Base-by-base conservation (phyloP, 2,113 vertebrate species). In the Ciconia stormi region DNA sequence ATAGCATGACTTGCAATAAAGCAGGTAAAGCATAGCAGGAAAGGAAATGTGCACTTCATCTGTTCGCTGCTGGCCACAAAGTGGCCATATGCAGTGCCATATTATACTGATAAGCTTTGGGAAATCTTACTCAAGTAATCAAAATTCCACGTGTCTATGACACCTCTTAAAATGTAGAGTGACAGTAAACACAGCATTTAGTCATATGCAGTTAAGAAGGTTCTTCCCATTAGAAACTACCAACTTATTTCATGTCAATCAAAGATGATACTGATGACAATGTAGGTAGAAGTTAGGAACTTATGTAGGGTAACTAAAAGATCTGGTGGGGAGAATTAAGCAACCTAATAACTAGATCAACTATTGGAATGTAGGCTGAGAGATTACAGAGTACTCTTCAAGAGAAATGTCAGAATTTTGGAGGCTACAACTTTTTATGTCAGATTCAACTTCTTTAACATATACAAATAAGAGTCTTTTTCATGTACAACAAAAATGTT, bases 1-100 rank as follows among this genome's bases (percentile, higher is more conserved):
- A 70, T 1, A 91, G 55, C 16, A 49, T 0, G 0, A 69, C 21
- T 70, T 70, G 22, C 34, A 77, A 67, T 3, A 77, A 17, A 72
- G n/a, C 36, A 52, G 26, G 63, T 44, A 77, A 89, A 73, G 36
- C 18, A 17, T 0, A 70, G 67, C 20, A 81, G 11, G 34, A 82
- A 90, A 82, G 56, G 47, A 63, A 82, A 69, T 0, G 6, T 8
- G 16, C 16, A 36, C 42, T 55, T 69, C 10, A 79, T 30, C 30
- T 55, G 15, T 20, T 11, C 16, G 3, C 59, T 78, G n/a, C 42
- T 66, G 55, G 49, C 65, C 82, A 78, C 34, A 42, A 26, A 63
- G 25, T 13, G 17, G 27, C n/a, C 30, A 50, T 7, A 22, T 7
- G 23, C 13, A 46, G 9, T 36, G 27, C 77, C 5, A 18, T 15